A percentile compares a stretch with the other conserved stretches of the same genome.
These are phyloP conservation scores for Macrophya alboannulata DNA, from an alignment of 2,888 invertebrate species.

Conservation along the genomic window DNA sequence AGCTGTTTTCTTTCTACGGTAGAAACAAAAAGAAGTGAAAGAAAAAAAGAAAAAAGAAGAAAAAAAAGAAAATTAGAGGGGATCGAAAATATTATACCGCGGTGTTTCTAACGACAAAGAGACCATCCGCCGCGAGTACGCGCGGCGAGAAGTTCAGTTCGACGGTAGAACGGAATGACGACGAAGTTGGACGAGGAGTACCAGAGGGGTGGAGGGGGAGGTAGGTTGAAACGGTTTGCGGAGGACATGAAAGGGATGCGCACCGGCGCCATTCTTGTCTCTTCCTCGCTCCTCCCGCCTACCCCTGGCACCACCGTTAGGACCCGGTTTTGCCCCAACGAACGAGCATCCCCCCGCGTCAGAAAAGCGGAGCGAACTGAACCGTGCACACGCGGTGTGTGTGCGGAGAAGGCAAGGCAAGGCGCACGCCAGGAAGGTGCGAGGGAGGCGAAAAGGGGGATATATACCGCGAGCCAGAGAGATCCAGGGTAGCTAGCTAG, in stretches of 20 bases:
- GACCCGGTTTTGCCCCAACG: conserved; percentile 10
- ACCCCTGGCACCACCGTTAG: neutral
- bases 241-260: conserved; percentile 70
- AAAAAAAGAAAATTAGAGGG: neutral
- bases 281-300: conserved; percentile 60
- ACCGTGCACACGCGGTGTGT: conserved; percentile 36
- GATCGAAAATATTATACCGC: neutral
- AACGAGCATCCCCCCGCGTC: conserved; percentile 18
- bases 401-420: conserved; percentile 39
- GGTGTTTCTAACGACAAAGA: conserved; percentile 50
- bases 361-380: conserved; percentile 37
- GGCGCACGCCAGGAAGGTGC: conserved; percentile 31
- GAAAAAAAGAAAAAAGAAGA: neutral
- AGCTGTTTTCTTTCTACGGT: neutral
- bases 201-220: conserved; percentile 48
- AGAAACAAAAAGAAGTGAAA: neutral
- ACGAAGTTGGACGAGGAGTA: neutral
- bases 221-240: conserved; percentile 64
- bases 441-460: neutral
- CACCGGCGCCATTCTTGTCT: conserved; percentile 73
- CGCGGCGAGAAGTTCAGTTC: conserved; percentile 18
- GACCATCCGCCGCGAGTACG: conserved; percentile 47
- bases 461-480: conserved; percentile 35
- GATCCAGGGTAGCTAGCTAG: conserved; percentile 6
- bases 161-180: conserved; percentile 36